Evolutionary conservation across 2,113 vertebrate species (phyloP).

Genomic region (Pelecanoides urinatrix): DNA sequence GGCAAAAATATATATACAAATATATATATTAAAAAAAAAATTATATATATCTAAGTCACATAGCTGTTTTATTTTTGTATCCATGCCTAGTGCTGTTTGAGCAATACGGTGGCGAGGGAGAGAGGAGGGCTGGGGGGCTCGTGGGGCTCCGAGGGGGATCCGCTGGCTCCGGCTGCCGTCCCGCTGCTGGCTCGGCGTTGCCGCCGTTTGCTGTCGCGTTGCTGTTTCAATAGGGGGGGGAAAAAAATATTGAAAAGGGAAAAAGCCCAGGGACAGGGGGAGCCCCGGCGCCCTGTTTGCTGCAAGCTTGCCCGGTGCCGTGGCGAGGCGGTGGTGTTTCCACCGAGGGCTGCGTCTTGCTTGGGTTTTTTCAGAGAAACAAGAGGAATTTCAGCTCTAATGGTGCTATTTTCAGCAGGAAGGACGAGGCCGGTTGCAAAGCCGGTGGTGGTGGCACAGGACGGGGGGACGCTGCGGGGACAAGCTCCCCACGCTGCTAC

Average conservation of each 20-base stretch:
- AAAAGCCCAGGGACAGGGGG: background rate
- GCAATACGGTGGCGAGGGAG: conserved; percentile 40
- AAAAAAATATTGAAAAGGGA: background rate
- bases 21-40: conserved; percentile 55
- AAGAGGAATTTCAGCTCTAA: background rate
- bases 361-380: background rate
- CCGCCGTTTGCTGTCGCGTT: background rate
- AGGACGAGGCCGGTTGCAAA: background rate
- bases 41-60: conserved; percentile 73
- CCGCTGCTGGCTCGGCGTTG: background rate
- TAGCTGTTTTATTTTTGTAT: conserved; percentile 79
- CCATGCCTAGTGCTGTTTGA: conserved; percentile 70
- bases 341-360: background rate
- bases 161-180: background rate
- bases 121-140: background rate
- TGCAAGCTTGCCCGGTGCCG: background rate
- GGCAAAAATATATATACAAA: conserved; percentile 66
- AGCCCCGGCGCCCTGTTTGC: background rate
- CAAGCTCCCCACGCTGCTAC: background rate
- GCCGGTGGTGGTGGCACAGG: background rate
- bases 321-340: background rate
- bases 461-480: background rate
- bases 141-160: background rate
- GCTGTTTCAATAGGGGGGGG: background rate
- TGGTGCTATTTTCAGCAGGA: background rate